Conservation (phyloP, 2,797 vertebrate genomes). For the Cynodonichthys magdalenae region DNA sequence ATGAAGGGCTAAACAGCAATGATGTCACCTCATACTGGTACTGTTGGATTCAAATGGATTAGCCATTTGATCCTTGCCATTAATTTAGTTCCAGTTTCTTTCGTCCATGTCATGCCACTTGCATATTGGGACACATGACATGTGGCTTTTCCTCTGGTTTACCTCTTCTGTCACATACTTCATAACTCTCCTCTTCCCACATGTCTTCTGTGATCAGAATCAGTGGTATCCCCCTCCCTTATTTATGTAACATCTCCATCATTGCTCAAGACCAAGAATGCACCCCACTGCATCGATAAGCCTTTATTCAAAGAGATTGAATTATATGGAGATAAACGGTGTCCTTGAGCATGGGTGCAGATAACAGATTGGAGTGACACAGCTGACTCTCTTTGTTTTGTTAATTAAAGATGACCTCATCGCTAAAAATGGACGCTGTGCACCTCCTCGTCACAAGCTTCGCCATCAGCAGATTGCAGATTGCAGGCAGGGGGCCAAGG, state of each 20-base stretch:
- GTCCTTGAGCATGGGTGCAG: constrained; percentile 84
- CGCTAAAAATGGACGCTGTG: constrained; percentile 86
- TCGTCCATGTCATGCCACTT: constrained; percentile 32
- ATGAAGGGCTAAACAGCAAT: constrained; percentile 60
- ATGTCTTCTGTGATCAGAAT: constrained; percentile 43
- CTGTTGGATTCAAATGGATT: constrained; percentile 58
- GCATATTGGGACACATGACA: constrained; percentile 50
- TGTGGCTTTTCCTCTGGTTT: constrained; percentile 40
- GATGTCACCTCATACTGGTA: constrained; percentile 72
- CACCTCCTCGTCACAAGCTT: constrained; percentile 83
- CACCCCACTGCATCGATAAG: constrained; percentile 76
- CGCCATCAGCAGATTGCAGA: constrained; percentile 87
- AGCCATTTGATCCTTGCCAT: constrained; percentile 71
- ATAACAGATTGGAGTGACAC: constrained; percentile 86
- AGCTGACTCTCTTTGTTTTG: constrained; percentile 86
- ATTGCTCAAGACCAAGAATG: constrained; percentile 71
- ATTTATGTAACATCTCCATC: constrained; percentile 77
- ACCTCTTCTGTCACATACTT: constrained; percentile 46
- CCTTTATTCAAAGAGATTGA: constrained; percentile 81
- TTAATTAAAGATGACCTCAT: constrained; percentile 90
- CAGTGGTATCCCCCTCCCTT: constrained; percentile 61
- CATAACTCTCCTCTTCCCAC: constrained; percentile 44
- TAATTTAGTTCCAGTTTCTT: constrained; percentile 61
- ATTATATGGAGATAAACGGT: constrained; percentile 84
- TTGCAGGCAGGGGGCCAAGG: constrained; percentile 82